phyloP scores from a whole-genome alignment of 2,797 vertebrate species.

The Ataeniobius toweri region DNA sequence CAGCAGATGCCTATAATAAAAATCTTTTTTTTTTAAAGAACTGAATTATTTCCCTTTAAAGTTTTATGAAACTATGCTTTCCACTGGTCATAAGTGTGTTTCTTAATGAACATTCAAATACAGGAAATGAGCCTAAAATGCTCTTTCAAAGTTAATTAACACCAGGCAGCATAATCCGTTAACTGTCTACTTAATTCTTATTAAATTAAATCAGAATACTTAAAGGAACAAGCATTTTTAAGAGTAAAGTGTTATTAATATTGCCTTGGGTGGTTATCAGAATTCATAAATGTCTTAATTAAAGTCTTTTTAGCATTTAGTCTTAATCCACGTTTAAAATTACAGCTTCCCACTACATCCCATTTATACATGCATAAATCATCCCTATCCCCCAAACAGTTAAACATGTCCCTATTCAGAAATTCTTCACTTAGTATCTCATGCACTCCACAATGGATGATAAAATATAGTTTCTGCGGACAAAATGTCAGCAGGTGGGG shows the following conservation, averaged over 20 bases:
- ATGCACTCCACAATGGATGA: background rate
- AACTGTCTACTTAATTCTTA: slow-evolving; percentile 24
- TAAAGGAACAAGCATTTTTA: slow-evolving; percentile 29
- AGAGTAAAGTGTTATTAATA: slow-evolving; percentile 35
- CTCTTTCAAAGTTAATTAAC: slow-evolving; percentile 41
- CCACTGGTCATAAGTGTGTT: slow-evolving; percentile 25
- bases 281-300: slow-evolving; percentile 43
- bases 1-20: background rate
- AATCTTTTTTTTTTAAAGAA: background rate
- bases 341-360: slow-evolving; percentile 1
- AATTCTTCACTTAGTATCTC: background rate
- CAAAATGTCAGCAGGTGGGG: no score
- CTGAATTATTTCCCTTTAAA: background rate
- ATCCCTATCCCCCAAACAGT: background rate
- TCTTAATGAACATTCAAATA: slow-evolving; percentile 47
- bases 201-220: slow-evolving; percentile 45
- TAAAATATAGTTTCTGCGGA: background rate
- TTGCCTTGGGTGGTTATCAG: slow-evolving; percentile 26
- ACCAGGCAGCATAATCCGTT: slow-evolving; percentile 32
- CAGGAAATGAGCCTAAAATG: slow-evolving; percentile 39
- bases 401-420: background rate
- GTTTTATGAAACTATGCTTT: slow-evolving; percentile 16
- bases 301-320: slow-evolving; percentile 25
- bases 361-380: slow-evolving; percentile 16
- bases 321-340: slow-evolving; percentile 34